Evolutionary conservation across 2,113 vertebrate genomes (phyloP).

Genomic region (Hippocampus barbouri): DNA sequence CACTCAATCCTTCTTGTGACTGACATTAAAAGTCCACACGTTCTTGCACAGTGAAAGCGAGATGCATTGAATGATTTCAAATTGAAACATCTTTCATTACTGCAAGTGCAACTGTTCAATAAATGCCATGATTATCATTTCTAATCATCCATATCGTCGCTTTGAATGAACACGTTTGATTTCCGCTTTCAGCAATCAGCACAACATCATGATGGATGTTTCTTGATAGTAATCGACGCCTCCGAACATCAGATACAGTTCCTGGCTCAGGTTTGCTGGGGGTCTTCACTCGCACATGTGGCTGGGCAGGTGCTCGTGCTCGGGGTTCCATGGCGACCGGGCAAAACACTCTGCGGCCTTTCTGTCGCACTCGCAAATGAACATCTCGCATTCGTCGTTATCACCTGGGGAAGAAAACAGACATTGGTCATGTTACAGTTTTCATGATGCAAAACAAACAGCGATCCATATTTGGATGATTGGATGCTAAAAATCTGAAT

Average conservation of each 20-base stretch:
- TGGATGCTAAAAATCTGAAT: not conserved
- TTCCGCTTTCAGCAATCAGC: not conserved
- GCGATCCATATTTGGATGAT: too few species aligned
- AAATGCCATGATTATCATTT: not conserved
- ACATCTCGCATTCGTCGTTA: conserved; percentile 72
- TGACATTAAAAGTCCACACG: too few species aligned
- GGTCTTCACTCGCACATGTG: conserved; percentile 61
- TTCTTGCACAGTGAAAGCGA: too few species aligned
- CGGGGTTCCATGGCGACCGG: conserved; percentile 52
- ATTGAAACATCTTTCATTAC: too few species aligned
- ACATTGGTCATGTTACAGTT: not conserved
- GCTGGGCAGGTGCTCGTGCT: conserved; percentile 41
- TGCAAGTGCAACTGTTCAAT: not conserved
- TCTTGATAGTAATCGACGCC: not conserved
- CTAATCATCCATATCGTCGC: not conserved
- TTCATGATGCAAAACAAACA: not conserved
- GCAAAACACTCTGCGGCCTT: conserved; percentile 78
- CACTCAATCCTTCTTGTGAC: not conserved
- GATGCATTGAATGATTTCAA: too few species aligned
- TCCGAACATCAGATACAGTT: not conserved
- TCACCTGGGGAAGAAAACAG: conserved; percentile 49
- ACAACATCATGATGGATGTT: not conserved
- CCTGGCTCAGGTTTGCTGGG: not conserved
- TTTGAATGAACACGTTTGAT: not conserved
- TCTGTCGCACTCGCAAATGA: conserved; percentile 87